Conservation (phyloP, 2,797 vertebrate species). For the Cryptoprocta ferox region DNA sequence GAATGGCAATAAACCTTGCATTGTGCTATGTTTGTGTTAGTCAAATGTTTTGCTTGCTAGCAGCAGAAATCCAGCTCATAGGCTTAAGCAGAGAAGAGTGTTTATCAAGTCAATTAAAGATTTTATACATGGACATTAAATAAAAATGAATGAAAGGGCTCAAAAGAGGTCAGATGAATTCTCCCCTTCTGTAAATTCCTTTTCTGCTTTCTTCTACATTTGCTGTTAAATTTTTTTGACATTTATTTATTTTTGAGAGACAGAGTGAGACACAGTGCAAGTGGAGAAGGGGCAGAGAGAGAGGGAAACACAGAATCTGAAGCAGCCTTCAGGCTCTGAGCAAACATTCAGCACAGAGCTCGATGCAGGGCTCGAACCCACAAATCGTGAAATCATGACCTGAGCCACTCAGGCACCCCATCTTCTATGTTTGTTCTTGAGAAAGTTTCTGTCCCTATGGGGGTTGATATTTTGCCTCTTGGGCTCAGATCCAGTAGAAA, state of each 20-base stretch:
- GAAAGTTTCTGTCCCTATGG: not conserved
- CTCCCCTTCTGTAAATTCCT: not conserved
- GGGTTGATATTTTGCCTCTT: not conserved
- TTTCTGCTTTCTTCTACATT: not conserved
- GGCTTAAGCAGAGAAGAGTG: not conserved
- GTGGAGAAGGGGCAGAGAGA: no score
- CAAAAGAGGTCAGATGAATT: not conserved
- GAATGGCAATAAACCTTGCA: not conserved
- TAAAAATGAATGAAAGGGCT: not conserved
- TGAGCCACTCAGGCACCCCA: no score
- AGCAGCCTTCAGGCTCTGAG: no score
- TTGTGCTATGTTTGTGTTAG: not conserved
- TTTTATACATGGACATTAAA: not conserved
- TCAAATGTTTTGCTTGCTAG: not conserved
- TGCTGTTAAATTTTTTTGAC: no score
- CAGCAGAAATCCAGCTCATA: not conserved
- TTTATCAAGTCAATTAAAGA: not conserved
- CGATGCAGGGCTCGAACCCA: no score
- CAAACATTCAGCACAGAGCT: no score
- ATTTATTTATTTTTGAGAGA: no score
- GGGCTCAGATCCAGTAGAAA: not conserved
- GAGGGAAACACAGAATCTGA: no score
- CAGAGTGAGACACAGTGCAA: no score
- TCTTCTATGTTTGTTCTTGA: not conserved
- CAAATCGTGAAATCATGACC: no score